Evolutionary conservation across 2,797 vertebrate genomes (phyloP).

Genomic region (Enteromius trimaculatus): DNA sequence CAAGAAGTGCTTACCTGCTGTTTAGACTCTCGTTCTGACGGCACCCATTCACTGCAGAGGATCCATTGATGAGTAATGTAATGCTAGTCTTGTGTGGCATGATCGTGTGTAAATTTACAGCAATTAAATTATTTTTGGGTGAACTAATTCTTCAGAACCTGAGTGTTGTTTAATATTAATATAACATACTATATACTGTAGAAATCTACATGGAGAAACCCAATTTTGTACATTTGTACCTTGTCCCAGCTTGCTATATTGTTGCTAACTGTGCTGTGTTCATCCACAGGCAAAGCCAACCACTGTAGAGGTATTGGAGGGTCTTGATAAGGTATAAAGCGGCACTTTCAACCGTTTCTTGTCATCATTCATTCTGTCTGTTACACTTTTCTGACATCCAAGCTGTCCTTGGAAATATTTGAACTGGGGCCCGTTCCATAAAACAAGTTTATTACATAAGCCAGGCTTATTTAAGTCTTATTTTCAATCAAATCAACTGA

Average conservation of each 20-base stretch:
- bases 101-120: not conserved
- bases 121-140: not conserved
- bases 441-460: too few species aligned
- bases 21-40: not conserved
- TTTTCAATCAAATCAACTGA: too few species aligned
- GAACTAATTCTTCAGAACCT: not conserved
- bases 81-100: not conserved
- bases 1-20: not conserved
- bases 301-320: conserved; percentile 94
- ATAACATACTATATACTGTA: not conserved
- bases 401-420: conserved; percentile 1
- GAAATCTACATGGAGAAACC: not conserved
- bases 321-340: conserved; percentile 91
- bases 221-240: not conserved
- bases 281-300: conserved; percentile 88
- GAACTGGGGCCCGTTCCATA: not conserved
- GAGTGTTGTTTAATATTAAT: not conserved
- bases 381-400: not conserved
- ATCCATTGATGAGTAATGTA: not conserved
- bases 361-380: not conserved
- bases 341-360: not conserved
- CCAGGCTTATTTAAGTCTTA: not conserved
- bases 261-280: conserved; percentile 48
- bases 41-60: not conserved
- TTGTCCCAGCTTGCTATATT: not conserved